Conservation (phyloP, 2,888 invertebrate species). For the Cosmopolites sordidus region DNA sequence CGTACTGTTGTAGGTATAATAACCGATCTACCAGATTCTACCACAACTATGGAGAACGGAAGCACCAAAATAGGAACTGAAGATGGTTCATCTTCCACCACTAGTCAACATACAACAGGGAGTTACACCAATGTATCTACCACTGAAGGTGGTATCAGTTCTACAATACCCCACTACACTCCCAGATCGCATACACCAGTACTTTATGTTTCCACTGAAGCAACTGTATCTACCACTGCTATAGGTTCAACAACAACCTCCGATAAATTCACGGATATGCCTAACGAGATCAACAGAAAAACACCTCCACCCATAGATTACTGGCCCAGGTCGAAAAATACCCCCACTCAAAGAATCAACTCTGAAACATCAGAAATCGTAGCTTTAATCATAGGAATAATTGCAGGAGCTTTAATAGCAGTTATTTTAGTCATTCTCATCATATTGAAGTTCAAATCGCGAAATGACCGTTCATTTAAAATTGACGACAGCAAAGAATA, state of each 20-base stretch:
- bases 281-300: conserved; percentile 17
- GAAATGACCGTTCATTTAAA: conserved; percentile 88
- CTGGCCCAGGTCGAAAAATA: conserved; percentile 8
- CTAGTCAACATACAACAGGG: conserved; percentile 16
- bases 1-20: conserved; percentile 15
- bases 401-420: conserved; percentile 85
- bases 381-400: conserved; percentile 80
- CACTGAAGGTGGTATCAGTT: conserved; percentile 7
- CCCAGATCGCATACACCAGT: conserved; percentile 11
- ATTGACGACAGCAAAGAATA: conserved; percentile 77
- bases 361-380: conserved; percentile 70
- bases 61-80: conserved; percentile 36
- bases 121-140: conserved; percentile 9
- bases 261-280: conserved; percentile 21
- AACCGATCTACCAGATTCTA: conserved; percentile 25
- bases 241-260: conserved; percentile 16
- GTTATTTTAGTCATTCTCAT: conserved; percentile 86
- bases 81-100: conserved; percentile 36
- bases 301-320: not conserved
- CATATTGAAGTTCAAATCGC: conserved; percentile 81
- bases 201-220: conserved; percentile 19
- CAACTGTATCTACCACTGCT: conserved; percentile 19
- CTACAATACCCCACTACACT: conserved; percentile 16
- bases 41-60: conserved; percentile 28
- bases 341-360: conserved; percentile 46